Percentiles rank a stretch among this genome's conserved stretches.
Evolutionary conservation across 2,888 invertebrate species (phyloP).

Genomic region (Metellina segmentata): DNA sequence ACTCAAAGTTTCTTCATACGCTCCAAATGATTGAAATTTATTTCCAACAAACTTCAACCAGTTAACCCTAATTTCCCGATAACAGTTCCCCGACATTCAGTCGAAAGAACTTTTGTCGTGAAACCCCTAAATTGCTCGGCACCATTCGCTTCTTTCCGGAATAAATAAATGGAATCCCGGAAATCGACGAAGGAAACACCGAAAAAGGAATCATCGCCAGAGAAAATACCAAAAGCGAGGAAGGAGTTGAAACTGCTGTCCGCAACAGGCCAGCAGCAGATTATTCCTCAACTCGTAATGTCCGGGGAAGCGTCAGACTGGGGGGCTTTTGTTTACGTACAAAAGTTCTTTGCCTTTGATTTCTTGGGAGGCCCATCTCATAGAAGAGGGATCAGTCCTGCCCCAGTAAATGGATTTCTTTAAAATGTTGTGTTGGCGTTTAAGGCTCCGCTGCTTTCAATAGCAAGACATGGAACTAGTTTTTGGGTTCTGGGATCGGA

Average conservation of each 20-base stretch:
- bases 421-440: background rate
- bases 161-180: background rate
- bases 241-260: conserved; percentile 32
- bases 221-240: background rate
- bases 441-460: background rate
- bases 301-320: conserved; percentile 3
- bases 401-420: background rate
- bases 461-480: background rate
- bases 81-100: too few relatives aligned
- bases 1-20: too few relatives aligned
- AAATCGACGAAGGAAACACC: background rate
- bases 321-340: conserved; percentile 23
- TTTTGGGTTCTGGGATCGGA: background rate
- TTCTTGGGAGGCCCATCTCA: conserved; percentile 10
- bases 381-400: background rate
- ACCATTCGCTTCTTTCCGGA: background rate
- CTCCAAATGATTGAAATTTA: too few relatives aligned
- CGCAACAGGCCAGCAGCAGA: conserved; percentile 24
- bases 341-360: conserved; percentile 32
- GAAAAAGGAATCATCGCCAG: background rate
- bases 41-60: too few relatives aligned
- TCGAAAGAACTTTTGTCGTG: too few relatives aligned
- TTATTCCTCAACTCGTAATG: conserved; percentile 30
- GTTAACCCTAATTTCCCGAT: too few relatives aligned
- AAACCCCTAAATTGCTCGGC: background rate